Percentiles rank a stretch among this genome's conserved stretches.
Conservation (phyloP, 1,140 invertebrate species). For the Hylyphantes graminicola region DNA sequence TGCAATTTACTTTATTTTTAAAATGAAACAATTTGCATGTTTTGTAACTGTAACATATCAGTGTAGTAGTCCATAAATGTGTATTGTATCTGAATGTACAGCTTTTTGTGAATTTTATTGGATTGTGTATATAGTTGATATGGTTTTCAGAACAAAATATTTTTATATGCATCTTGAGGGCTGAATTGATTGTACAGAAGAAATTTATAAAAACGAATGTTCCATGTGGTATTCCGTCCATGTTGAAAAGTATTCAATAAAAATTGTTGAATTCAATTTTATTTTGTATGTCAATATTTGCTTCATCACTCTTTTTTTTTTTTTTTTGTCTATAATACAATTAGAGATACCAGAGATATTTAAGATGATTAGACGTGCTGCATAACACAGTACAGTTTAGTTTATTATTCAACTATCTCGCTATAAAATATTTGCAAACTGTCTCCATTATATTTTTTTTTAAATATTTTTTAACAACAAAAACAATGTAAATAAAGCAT, state of each 20-base stretch:
- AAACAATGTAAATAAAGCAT: too few species aligned
- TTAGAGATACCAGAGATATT: too few species aligned
- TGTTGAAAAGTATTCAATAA: conserved; percentile 48
- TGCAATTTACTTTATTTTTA: conserved; percentile 40
- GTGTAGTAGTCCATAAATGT: conserved; percentile 47
- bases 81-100: conserved; percentile 53
- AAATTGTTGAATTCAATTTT: conserved; percentile 8
- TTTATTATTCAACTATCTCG: too few species aligned
- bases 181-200: conserved; percentile 50
- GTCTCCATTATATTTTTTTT: too few species aligned
- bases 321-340: too few species aligned
- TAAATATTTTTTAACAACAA: too few species aligned
- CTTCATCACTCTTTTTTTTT: too few species aligned
- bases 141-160: conserved; percentile 59
- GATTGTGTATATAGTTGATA: conserved; percentile 53
- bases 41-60: conserved; percentile 52
- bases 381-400: too few species aligned
- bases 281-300: too few species aligned
- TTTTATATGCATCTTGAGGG: conserved; percentile 45
- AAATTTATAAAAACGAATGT: conserved; percentile 35
- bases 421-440: too few species aligned
- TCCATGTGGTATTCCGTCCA: conserved; percentile 51
- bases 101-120: conserved; percentile 31
- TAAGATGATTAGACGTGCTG: too few species aligned
- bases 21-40: conserved; percentile 40